A percentile compares a stretch with the other conserved stretches of the same genome.
Evolutionary conservation across 2,888 invertebrate genomes (phyloP).

Genomic region (Meiosimyza decipiens): DNA sequence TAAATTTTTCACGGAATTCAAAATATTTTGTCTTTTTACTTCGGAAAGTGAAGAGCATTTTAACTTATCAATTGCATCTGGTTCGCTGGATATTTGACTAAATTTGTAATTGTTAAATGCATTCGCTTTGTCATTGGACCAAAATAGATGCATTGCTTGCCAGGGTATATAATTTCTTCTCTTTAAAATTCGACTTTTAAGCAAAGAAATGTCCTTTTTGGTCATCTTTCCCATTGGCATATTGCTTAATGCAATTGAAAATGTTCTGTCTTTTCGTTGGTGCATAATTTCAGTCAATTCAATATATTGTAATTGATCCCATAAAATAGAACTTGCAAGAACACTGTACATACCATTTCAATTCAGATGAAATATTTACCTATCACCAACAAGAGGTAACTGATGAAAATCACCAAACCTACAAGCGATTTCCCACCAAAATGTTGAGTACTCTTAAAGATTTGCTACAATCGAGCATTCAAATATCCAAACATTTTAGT

Average conservation of each 20-base stretch:
- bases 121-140: slow-evolving; percentile 6
- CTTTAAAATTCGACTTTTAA: slow-evolving; percentile 10
- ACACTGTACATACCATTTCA: no score
- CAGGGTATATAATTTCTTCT: neutral
- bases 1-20: slow-evolving; percentile 10
- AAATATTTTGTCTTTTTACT: neutral
- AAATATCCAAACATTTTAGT: neutral
- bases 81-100: slow-evolving; percentile 23
- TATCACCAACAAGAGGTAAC: slow-evolving; percentile 13
- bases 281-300: slow-evolving; percentile 25
- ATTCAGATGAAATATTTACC: slow-evolving; percentile 13
- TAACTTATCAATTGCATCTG: slow-evolving; percentile 12
- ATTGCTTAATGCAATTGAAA: slow-evolving; percentile 32
- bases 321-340: neutral
- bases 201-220: slow-evolving; percentile 16
- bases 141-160: slow-evolving; percentile 10
- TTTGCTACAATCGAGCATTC: neutral
- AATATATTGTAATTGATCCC: neutral
- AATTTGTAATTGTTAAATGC: slow-evolving; percentile 20
- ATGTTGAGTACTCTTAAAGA: neutral
- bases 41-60: slow-evolving; percentile 2
- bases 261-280: slow-evolving; percentile 5
- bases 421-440: neutral
- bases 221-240: slow-evolving; percentile 30
- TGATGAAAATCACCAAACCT: slow-evolving; percentile 3